Base-by-base conservation (phyloP, 1,140 invertebrate genomes). In the Mizuhopecten yessoensis region DNA sequence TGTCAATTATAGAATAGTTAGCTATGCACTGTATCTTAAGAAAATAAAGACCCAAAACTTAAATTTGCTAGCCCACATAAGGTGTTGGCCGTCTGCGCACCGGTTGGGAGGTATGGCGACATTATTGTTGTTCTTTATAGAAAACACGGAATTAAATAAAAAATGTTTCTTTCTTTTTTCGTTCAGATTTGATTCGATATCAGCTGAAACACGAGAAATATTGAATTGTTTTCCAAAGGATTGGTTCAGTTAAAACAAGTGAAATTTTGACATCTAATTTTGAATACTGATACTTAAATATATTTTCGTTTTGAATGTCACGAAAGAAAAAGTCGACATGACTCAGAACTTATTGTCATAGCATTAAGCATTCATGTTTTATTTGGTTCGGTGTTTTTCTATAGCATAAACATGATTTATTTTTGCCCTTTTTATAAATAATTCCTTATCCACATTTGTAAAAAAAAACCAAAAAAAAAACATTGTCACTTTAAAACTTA, bases 71-170 rank as follows among this genome's bases (percentile, higher is more conserved):
- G 57, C 57, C 57, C 57, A 75, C 57, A 75, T 29, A 75, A 75
- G 57, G 57, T 75, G 57, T 75, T 75, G 57, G 57, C 57, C 17
- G 57, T 75, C 57, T 75, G 57, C 57, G 57, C 57, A 75, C 57
- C 57, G 57, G 57, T 75, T 75, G 57, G 57, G 57, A 75, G 57
- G 57, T 75, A 75, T 75, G 57, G 57, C 57, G 57, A 23, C 57
- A 29, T 75, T 75, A 75, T 29, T 75, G 57, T 75, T 75, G 57
- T 75, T 75, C 9, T 75, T 75, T 75, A 75, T 75, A 75, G 57
- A 75, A 75, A 75, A n/a, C 57, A 75, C 57, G 57, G 57, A 75
- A n/a, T 75, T 75, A 75, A 75, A 75, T 75, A 75, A 75, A 29
- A 75, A 5, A 75, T 75, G 17, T 75, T 2, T 75, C 13, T 57